Evolutionary conservation across 2,113 vertebrate species (phyloP).

Genomic region (Sapayoa aenigma): DNA sequence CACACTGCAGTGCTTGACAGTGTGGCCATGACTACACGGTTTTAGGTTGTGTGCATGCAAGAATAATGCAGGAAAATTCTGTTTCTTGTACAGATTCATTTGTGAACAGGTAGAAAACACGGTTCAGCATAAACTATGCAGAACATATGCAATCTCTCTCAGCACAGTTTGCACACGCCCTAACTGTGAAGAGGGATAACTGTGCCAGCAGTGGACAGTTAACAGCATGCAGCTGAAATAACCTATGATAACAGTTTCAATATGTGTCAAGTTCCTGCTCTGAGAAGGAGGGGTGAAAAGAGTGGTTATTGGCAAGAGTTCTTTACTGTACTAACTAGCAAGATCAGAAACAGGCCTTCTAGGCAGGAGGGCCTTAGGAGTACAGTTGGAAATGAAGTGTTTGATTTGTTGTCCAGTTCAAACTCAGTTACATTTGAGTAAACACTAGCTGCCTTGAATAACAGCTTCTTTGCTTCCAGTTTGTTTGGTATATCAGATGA

Average conservation of each 20-base stretch:
- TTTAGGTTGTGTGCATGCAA: not conserved
- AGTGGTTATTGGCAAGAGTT: not conserved
- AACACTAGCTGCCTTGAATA: not conserved
- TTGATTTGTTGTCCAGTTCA: not conserved
- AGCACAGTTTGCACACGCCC: not conserved
- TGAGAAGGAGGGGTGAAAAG: not conserved
- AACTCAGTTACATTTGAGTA: not conserved
- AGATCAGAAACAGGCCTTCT: not conserved
- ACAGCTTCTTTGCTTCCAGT: not conserved
- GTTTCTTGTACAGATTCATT: not conserved
- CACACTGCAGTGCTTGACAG: not conserved
- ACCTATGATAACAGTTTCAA: constrained; percentile 28
- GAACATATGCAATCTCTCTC: not conserved
- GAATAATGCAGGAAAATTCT: not conserved
- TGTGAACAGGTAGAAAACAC: not conserved
- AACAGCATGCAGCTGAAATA: constrained; percentile 33
- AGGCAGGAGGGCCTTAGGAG: not conserved
- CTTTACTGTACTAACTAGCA: not conserved
- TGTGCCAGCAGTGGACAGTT: not conserved
- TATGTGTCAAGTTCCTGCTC: not conserved
- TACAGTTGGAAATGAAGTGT: not conserved
- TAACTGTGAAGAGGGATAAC: not conserved
- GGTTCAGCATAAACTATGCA: not conserved
- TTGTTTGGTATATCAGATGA: not conserved
- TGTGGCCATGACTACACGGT: not conserved